Conservation (phyloP, 2,797 vertebrate genomes). For the Hapalemur alaotrensis region DNA sequence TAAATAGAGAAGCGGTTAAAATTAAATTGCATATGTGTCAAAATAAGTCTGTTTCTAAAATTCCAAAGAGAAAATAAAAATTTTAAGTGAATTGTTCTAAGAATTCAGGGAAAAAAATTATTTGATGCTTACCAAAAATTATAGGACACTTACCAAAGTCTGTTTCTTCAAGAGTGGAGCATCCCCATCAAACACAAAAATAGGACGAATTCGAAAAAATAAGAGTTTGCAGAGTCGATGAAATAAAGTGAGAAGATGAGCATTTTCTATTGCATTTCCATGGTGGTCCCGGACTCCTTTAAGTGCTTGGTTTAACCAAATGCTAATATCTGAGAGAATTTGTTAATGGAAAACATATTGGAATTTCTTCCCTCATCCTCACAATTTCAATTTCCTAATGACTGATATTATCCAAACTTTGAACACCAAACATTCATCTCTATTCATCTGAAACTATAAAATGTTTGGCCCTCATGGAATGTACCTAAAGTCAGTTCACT, state of each 20-base stretch:
- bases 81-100: background rate
- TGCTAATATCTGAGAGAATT: slow-evolving; percentile 93
- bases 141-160: slow-evolving; percentile 90
- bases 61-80: background rate
- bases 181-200: slow-evolving; percentile 98
- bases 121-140: background rate
- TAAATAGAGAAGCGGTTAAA: background rate
- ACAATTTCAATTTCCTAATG: background rate
- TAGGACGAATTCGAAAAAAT: slow-evolving; percentile 95
- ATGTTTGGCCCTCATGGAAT: background rate
- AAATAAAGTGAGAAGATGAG: slow-evolving; percentile 97
- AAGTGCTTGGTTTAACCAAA: slow-evolving; percentile 98
- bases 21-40: background rate
- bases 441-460: background rate
- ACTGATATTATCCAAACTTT: background rate
- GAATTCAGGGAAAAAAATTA: background rate
- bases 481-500: background rate
- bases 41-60: slow-evolving; percentile 2
- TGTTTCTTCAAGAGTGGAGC: slow-evolving; percentile 96
- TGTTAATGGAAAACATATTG: slow-evolving; percentile 80
- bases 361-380: background rate
- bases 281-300: slow-evolving; percentile 94
- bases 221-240: slow-evolving; percentile 96
- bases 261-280: slow-evolving; percentile 91
- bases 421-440: background rate